Conservation (phyloP, 2,113 vertebrate genomes). For the Neodontobutis hainanensis region DNA sequence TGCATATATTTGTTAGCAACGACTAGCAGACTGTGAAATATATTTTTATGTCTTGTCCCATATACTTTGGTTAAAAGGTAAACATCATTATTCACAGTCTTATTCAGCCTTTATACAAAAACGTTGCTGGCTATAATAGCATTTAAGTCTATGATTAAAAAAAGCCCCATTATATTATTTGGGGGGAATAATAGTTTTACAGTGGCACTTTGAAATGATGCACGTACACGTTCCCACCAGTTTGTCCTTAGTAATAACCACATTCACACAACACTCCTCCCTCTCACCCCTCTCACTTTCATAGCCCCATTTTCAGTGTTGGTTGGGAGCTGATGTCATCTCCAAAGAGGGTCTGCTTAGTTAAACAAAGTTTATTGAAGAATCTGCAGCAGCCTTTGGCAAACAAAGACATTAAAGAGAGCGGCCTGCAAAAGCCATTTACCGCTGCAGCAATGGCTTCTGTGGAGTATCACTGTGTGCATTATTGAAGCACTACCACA, state of each 20-base stretch:
- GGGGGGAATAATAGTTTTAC: constrained; percentile 55
- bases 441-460: constrained; percentile 24
- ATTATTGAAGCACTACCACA: constrained; percentile 18
- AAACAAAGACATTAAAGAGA: constrained; percentile 67
- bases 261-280: constrained; percentile 47
- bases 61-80: constrained; percentile 32
- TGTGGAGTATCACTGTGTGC: constrained; percentile 7
- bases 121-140: not conserved
- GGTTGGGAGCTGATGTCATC: constrained; percentile 66
- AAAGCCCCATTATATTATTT: constrained; percentile 15
- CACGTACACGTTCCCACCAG: constrained; percentile 49
- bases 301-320: constrained; percentile 63
- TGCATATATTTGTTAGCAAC: constrained; percentile 19
- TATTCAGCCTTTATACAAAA: not conserved
- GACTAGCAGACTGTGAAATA: constrained; percentile 23
- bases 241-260: constrained; percentile 47
- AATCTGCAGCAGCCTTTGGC: constrained; percentile 57
- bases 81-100: constrained; percentile 21
- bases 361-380: constrained; percentile 64
- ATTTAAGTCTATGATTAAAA: not conserved
- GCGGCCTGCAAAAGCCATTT: constrained; percentile 48
- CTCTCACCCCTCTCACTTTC: constrained; percentile 59
- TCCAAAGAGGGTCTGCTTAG: constrained; percentile 48
- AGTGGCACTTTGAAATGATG: constrained; percentile 44
- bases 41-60: constrained; percentile 16